These are phyloP conservation scores for Halichoeres trimaculatus DNA, from an alignment of 2,113 vertebrate genomes.

Conservation along the genomic window DNA sequence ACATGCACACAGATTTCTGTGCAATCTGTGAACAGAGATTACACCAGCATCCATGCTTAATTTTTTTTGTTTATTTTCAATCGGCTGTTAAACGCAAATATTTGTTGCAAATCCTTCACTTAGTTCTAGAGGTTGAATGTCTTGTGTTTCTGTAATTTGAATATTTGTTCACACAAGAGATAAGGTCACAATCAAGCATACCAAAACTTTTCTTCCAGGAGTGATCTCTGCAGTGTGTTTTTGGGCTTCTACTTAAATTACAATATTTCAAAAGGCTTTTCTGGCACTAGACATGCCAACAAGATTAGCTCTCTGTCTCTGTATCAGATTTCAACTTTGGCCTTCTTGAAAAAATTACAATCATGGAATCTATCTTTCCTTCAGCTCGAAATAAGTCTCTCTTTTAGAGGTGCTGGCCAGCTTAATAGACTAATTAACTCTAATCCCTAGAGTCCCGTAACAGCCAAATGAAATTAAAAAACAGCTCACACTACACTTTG, in stretches of 20 bases:
- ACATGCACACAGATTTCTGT: too few relatives aligned
- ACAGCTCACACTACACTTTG: slow-evolving; percentile 54
- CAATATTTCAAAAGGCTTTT: slow-evolving; percentile 1
- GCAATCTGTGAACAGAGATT: too few relatives aligned
- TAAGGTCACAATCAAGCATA: too few relatives aligned
- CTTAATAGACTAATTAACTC: slow-evolving; percentile 74
- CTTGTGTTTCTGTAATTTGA: too few relatives aligned
- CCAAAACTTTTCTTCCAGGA: too few relatives aligned
- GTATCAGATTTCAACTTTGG: slow-evolving; percentile 29
- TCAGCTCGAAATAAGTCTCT: slow-evolving; percentile 61
- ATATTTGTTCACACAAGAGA: too few relatives aligned
- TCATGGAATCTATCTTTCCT: slow-evolving; percentile 34
- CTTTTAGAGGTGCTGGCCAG: slow-evolving; percentile 48
- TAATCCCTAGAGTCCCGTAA: slow-evolving; percentile 60
- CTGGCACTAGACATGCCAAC: not conserved
- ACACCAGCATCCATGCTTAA: too few relatives aligned
- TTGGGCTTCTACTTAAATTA: not conserved
- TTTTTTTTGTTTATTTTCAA: too few relatives aligned
- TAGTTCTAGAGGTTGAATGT: too few relatives aligned
- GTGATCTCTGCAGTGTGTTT: too few relatives aligned
- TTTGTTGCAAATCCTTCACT: too few relatives aligned
- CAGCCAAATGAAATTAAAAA: slow-evolving; percentile 61
- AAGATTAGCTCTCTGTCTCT: not conserved
- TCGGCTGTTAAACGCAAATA: too few relatives aligned
- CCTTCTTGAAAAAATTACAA: slow-evolving; percentile 14